phyloP scores from a whole-genome alignment of 2,888 invertebrate species.

The Leucophenga montana region DNA sequence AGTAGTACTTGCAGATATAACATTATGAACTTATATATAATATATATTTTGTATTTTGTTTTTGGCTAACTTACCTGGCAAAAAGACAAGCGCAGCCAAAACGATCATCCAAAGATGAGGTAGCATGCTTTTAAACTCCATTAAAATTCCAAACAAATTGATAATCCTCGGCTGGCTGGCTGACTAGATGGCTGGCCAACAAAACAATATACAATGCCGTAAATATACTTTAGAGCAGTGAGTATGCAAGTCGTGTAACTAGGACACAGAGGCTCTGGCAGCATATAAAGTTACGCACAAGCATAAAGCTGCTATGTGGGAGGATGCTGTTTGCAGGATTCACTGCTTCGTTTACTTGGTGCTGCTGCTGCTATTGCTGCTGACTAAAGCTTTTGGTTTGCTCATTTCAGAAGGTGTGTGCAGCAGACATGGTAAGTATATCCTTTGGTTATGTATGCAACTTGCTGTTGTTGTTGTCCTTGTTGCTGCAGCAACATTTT shows the following conservation, averaged over 20 bases:
- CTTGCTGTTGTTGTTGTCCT: conserved; percentile 22
- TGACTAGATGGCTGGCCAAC: conserved; percentile 13
- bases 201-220: background rate
- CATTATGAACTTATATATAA: background rate
- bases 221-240: conserved; percentile 1
- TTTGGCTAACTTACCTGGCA: conserved; percentile 55
- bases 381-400: background rate
- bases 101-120: conserved; percentile 44
- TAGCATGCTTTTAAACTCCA: conserved; percentile 50
- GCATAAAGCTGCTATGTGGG: background rate
- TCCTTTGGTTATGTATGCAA: background rate
- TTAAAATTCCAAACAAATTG: conserved; percentile 54
- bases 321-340: too few relatives aligned
- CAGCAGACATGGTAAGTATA: conserved; percentile 37
- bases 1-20: too few relatives aligned
- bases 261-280: background rate
- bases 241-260: conserved; percentile 4
- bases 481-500: conserved; percentile 32
- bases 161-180: conserved; percentile 55
- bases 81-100: conserved; percentile 39
- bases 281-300: background rate
- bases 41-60: conserved; percentile 17
- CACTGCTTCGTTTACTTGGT: too few relatives aligned
- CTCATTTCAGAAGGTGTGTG: background rate
- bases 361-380: conserved; percentile 3